Conservation (phyloP, 2,113 vertebrate species). For the Loxodonta africana region DNA sequence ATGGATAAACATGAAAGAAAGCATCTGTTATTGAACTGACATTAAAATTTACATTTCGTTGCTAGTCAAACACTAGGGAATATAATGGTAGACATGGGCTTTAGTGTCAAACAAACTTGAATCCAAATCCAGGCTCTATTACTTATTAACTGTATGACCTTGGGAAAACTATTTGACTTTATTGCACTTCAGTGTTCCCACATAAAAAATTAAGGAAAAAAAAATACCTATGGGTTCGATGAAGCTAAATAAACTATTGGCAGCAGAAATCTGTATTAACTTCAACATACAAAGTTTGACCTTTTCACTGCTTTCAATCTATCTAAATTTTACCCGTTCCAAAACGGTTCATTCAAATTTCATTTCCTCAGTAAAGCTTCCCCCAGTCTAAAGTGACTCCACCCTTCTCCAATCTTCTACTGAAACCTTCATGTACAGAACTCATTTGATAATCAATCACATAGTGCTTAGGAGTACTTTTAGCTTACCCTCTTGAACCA, state of each 20-base stretch:
- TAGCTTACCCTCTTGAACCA: neutral
- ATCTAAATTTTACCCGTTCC: constrained; percentile 31
- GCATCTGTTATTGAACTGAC: constrained; percentile 43
- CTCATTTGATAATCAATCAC: constrained; percentile 51
- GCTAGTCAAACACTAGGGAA: constrained; percentile 15
- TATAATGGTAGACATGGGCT: constrained; percentile 16
- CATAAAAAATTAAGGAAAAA: constrained; percentile 50
- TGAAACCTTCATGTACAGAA: constrained; percentile 7
- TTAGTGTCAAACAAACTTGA: constrained; percentile 45
- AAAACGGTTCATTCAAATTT: constrained; percentile 63
- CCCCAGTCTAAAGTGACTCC: neutral
- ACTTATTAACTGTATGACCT: constrained; percentile 34
- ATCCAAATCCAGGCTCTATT: constrained; percentile 13
- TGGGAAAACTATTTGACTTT: constrained; percentile 55
- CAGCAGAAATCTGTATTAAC: constrained; percentile 42
- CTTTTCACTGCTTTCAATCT: constrained; percentile 31
- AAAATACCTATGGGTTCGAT: constrained; percentile 23
- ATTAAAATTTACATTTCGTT: constrained; percentile 62
- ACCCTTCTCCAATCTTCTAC: constrained; percentile 16
- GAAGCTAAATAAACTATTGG: constrained; percentile 1
- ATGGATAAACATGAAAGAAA: constrained; percentile 54
- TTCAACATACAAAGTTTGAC: constrained; percentile 25
- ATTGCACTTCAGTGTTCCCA: neutral
- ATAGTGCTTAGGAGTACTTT: neutral
- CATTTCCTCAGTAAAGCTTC: constrained; percentile 53